Conservation (phyloP, 2,113 vertebrate species). For the Oryzias woworae region DNA sequence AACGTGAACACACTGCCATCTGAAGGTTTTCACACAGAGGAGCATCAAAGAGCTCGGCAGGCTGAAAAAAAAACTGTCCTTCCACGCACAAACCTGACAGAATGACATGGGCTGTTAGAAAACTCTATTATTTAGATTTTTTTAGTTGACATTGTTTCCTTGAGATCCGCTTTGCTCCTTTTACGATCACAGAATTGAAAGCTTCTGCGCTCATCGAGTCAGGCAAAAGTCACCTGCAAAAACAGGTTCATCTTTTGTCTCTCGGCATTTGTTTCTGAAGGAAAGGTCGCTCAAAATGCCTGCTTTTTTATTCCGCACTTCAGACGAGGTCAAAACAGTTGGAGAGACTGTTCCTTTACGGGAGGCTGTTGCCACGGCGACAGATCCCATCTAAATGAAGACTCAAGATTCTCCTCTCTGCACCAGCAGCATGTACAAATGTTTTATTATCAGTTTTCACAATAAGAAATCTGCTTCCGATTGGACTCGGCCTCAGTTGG, state of each 20-base stretch:
- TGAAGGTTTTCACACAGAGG: background rate
- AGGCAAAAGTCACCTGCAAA: background rate
- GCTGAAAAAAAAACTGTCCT: background rate
- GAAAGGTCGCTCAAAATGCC: background rate
- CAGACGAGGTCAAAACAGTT: slow-evolving; percentile 31
- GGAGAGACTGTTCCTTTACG: background rate
- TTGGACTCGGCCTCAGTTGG: slow-evolving; percentile 8
- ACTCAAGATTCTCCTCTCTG: background rate
- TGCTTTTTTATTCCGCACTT: background rate
- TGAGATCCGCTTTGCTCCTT: no score
- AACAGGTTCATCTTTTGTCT: slow-evolving; percentile 19
- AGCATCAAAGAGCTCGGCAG: background rate
- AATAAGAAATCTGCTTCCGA: slow-evolving; percentile 29
- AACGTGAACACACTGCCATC: slow-evolving; percentile 15
- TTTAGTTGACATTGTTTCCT: no score
- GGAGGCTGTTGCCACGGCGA: background rate
- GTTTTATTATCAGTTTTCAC: slow-evolving; percentile 12
- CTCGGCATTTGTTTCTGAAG: slow-evolving; percentile 52
- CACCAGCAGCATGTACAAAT: slow-evolving; percentile 11
- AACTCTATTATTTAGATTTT: no score
- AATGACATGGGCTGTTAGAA: no score
- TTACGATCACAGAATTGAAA: no score
- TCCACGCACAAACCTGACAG: background rate
- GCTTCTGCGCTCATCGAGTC: background rate
- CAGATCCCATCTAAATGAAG: background rate